Base-by-base conservation (phyloP, 1,140 invertebrate species). In the Lasioglossum albipes region DNA sequence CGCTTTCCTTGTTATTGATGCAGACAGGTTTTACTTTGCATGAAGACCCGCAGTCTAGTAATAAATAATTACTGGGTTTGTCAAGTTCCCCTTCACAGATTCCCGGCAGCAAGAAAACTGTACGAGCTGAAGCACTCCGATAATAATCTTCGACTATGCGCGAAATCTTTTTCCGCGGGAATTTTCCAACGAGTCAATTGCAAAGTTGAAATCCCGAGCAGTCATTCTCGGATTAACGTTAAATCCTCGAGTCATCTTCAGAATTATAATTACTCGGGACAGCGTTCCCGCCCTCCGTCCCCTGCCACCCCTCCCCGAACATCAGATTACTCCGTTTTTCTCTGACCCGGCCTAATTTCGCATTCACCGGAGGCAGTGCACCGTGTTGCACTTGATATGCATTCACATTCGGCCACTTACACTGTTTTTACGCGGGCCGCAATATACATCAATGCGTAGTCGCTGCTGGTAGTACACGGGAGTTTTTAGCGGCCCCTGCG, bases 381-480 rank as follows among this genome's bases (percentile, higher is more conserved):
- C 57, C 78, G 69, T 73, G 42, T 81, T 67, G 45, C 45, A 31
- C 57, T 66, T 27, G 78, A 84, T 84, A 69, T 57, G 57, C 70
- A 72, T 78, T 59, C 65, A 22, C 79, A 54, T 80, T 62, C 79
- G 41, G 36, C 62, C 27, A 74, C 77, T 79, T 79, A 42, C 41
- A 42, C 54, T 54, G 71, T 65, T 78, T 79, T 85, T 75, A 74
- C 22, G 6, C 12, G 13, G 12, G n/a, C 12, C 4, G 45, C 57
- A 70, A 84, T 78, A 27, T 70, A 61, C 61, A 76, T 84, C 70
- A 20, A 82, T 85, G 70, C 66, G 22, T 54, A 61, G 66, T 54
- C 41, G 69, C 31, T 45, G 42, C 42, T 49, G 42, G 69, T 74
- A 73, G 59, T 68, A 57, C 61, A 75, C 42, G 41, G 1, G 7